A percentile compares a stretch with the other conserved stretches of the same genome.
These are phyloP conservation scores for Scaptomyza polygonia DNA, from an alignment of 2,888 invertebrate species.

Conservation along the genomic window DNA sequence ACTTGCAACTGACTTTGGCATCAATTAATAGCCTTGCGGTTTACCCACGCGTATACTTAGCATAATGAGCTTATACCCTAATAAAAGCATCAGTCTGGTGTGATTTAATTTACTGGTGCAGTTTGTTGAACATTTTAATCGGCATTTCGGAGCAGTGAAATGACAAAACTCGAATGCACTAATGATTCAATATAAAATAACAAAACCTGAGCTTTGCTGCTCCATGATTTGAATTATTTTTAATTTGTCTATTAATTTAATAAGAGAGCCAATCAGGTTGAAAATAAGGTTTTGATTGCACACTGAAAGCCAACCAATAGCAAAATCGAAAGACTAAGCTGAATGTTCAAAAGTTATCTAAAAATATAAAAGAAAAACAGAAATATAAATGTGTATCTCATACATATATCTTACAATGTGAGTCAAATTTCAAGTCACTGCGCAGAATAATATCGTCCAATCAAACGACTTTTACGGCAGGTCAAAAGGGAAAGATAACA, in stretches of 20 bases:
- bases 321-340: neutral
- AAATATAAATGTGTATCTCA: neutral
- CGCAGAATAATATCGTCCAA: constrained; percentile 27
- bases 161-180: neutral
- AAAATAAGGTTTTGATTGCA: constrained; percentile 20
- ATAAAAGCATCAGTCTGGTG: neutral
- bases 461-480: constrained; percentile 19
- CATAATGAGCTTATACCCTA: constrained; percentile 3
- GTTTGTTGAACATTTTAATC: neutral
- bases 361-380: neutral
- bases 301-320: constrained; percentile 19
- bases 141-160: neutral
- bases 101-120: neutral
- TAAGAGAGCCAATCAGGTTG: neutral
- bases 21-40: constrained; percentile 32
- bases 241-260: constrained; percentile 11
- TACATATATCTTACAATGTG: neutral
- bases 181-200: neutral
- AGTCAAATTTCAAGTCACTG: constrained; percentile 3
- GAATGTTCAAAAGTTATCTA: neutral
- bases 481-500: constrained; percentile 19
- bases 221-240: neutral
- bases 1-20: constrained; percentile 36
- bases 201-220: neutral
- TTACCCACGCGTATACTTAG: constrained; percentile 11